Base-by-base conservation (phyloP, 2,888 invertebrate genomes). In the Rhagium mordax region DNA sequence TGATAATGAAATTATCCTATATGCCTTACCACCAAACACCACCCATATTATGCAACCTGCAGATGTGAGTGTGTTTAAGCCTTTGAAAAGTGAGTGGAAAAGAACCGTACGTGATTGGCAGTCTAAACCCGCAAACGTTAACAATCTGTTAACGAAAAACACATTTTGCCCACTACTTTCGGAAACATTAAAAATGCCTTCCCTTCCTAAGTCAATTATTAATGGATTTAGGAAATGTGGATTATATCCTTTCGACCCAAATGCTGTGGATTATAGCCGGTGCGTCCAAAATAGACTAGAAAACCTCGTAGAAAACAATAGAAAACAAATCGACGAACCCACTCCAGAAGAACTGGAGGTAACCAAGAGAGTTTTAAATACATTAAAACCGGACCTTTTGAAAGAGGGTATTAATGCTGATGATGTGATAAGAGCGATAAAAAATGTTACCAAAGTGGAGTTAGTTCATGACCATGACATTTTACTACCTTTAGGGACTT, bases 1-100 rank as follows among this genome's bases (percentile, higher is more conserved):
- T 20, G 75, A 78, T 6, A 77, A 81, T 49, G 62, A 70, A 20
- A 82, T 83, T 47, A 79, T 83, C 67, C 59, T 84, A 6, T 79
- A 78, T 59, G 73, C 76, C 13, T 47, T 72, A 3, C 69, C 72
- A 7, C 70, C 70, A 20, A 75, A 73, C 29, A 67, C 65, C 8
- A 73, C 73, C 10, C 75, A 75, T 48, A 57, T 75, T 5, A 53
- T 71, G 20, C 71, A 74, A 33, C 73, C 71, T 69, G 49, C 73
- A 16, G 75, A 75, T 47, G 65, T 75, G 0, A 66, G 70, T 8
- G 70, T 75, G 24, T 74, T 75, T 53, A 71, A 53, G 59, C 72
- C 75, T 20, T 49, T 75, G 2, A 70, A 73, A 64, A 47, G 29
- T 7, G 49, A 57, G 5, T 71, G 66, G 69, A 64, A 69, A 51